Evolutionary conservation across 2,113 vertebrate genomes (phyloP).

Genomic region (Hydrolagus affinis): DNA sequence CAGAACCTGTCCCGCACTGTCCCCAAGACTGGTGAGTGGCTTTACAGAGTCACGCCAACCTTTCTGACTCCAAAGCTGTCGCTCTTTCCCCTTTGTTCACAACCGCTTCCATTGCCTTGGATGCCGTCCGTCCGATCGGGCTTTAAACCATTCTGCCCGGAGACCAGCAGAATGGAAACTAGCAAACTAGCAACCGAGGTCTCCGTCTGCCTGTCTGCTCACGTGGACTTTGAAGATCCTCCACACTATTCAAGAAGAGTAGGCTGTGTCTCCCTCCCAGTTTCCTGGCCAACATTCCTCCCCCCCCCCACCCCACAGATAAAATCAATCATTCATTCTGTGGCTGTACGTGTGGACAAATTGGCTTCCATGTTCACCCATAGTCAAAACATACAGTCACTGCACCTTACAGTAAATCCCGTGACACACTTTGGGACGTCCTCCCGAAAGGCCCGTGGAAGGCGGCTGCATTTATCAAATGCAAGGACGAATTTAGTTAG

Average conservation of each 20-base stretch:
- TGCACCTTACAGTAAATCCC: too few species aligned
- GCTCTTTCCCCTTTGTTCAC: not conserved
- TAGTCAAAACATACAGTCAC: not conserved
- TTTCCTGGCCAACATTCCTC: not conserved
- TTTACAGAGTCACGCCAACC: not conserved
- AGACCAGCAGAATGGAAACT: not conserved
- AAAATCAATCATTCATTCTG: not conserved
- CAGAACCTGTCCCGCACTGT: conserved; percentile 49
- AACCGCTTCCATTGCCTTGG: not conserved
- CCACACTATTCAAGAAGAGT: not conserved
- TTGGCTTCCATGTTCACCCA: not conserved
- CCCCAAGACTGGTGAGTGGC: conserved; percentile 54
- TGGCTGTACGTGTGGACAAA: too few species aligned
- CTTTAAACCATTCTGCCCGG: too few species aligned
- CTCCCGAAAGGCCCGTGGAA: too few species aligned
- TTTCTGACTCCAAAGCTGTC: not conserved
- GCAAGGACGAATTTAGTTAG: too few species aligned
- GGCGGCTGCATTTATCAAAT: too few species aligned
- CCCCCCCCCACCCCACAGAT: not conserved
- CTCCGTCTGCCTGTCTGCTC: not conserved
- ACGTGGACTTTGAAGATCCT: not conserved
- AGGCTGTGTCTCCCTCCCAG: not conserved
- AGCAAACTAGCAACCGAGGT: not conserved
- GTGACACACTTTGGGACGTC: too few species aligned
- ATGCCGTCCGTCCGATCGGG: not conserved